phyloP scores from a whole-genome alignment of 1,140 invertebrate genomes.

The Archegozetes longisetosus region DNA sequence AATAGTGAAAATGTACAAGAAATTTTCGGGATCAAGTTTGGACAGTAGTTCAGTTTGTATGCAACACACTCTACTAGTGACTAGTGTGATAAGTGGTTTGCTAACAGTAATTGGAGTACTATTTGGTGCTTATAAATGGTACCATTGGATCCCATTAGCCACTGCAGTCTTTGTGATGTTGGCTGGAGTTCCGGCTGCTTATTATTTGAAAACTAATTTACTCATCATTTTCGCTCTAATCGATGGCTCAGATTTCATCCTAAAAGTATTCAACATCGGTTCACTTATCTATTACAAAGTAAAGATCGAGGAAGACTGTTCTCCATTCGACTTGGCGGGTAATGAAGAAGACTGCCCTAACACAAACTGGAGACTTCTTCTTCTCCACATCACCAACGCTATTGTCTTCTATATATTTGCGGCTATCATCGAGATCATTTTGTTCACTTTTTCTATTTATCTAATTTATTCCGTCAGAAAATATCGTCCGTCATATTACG shows the following conservation, averaged over 20 bases:
- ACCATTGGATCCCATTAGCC: neutral
- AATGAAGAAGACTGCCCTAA: neutral
- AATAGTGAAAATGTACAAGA: no score
- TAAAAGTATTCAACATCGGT: neutral
- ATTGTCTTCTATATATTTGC: neutral
- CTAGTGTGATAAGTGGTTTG: neutral
- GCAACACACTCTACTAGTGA: neutral
- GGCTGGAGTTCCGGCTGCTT: neutral
- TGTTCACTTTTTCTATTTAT: neutral
- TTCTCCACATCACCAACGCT: neutral
- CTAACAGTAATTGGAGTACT: neutral
- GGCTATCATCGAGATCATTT: neutral
- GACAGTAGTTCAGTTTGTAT: neutral
- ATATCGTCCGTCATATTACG: no score
- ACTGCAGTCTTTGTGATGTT: neutral
- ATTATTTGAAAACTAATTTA: neutral
- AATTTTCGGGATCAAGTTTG: no score
- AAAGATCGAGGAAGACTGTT: neutral
- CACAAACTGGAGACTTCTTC: neutral
- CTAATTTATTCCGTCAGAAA: neutral
- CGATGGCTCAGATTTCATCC: neutral
- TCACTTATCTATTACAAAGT: neutral
- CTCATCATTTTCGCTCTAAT: neutral
- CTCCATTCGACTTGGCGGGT: neutral
- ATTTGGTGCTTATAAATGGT: neutral